Percentiles rank a stretch among this genome's conserved stretches.
Conservation (phyloP, 2,888 invertebrate genomes). For the Pollenia labialis region DNA sequence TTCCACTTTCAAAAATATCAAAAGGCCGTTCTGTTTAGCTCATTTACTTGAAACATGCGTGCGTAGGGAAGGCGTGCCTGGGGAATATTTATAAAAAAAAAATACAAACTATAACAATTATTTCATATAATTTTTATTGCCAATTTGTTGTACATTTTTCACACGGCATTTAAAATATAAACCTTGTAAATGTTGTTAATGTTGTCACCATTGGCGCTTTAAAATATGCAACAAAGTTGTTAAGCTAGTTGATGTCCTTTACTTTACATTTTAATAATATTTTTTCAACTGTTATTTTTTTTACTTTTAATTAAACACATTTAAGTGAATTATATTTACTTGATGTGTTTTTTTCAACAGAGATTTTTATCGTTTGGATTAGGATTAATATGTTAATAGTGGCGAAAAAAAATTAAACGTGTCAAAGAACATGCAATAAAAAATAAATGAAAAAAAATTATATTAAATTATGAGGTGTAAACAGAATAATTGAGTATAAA, state of each 20-base stretch:
- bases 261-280: background rate
- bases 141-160: conserved; percentile 63
- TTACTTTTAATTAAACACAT: conserved; percentile 29
- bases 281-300: background rate
- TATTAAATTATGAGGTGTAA: conserved; percentile 59
- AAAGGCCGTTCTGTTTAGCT: background rate
- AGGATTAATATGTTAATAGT: conserved; percentile 59
- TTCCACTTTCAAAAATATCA: background rate
- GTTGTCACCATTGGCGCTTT: conserved; percentile 24
- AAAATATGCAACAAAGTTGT: conserved; percentile 39
- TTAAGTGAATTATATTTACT: conserved; percentile 47
- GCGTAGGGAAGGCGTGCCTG: conserved; percentile 49
- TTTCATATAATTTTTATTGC: conserved; percentile 57
- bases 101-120: conserved; percentile 20
- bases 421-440: conserved; percentile 60
- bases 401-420: conserved; percentile 43
- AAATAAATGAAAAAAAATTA: background rate
- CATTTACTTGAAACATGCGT: conserved; percentile 32
- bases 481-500: conserved; percentile 48
- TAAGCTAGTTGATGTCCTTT: conserved; percentile 25
- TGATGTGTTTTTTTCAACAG: conserved; percentile 33
- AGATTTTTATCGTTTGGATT: conserved; percentile 58
- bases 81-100: conserved; percentile 55
- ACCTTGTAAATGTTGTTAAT: conserved; percentile 26
- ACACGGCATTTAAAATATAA: conserved; percentile 51